Evolutionary conservation across 2,888 invertebrate species (phyloP).

Genomic region (Morpho helenor): DNA sequence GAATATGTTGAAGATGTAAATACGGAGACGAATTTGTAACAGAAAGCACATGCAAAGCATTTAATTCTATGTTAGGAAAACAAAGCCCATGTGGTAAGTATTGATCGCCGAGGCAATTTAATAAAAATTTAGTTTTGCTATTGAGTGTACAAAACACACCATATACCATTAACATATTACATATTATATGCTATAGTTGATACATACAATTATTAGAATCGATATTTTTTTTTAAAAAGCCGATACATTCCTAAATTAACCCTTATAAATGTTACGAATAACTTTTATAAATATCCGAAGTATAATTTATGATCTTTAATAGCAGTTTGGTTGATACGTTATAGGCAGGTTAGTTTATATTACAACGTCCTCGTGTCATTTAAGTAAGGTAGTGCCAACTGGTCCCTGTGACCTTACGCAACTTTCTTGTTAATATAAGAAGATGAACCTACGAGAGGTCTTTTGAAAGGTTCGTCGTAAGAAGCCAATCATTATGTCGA

Average conservation of each 20-base stretch:
- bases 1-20: conserved; percentile 11
- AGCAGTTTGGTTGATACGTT: conserved; percentile 23
- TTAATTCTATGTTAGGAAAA: conserved; percentile 19
- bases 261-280: background rate
- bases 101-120: conserved; percentile 7
- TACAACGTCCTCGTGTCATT: conserved; percentile 42
- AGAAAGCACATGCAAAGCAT: conserved; percentile 18
- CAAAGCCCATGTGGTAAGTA: conserved; percentile 17
- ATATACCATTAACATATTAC: no score
- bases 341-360: conserved; percentile 32
- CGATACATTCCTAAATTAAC: conserved; percentile 3
- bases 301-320: conserved; percentile 12
- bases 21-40: conserved; percentile 2
- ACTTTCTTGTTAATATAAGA: conserved; percentile 42
- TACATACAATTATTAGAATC: background rate
- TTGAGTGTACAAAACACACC: no score
- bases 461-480: conserved; percentile 39
- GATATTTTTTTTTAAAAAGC: background rate
- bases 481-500: conserved; percentile 39
- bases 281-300: background rate
- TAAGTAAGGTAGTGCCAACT: conserved; percentile 43
- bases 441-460: conserved; percentile 39
- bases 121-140: background rate
- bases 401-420: conserved; percentile 43
- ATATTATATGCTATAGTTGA: background rate